These are phyloP conservation scores for Aspiorhynchus laticeps DNA, from an alignment of 2,113 vertebrate genomes.

Conservation along the genomic window DNA sequence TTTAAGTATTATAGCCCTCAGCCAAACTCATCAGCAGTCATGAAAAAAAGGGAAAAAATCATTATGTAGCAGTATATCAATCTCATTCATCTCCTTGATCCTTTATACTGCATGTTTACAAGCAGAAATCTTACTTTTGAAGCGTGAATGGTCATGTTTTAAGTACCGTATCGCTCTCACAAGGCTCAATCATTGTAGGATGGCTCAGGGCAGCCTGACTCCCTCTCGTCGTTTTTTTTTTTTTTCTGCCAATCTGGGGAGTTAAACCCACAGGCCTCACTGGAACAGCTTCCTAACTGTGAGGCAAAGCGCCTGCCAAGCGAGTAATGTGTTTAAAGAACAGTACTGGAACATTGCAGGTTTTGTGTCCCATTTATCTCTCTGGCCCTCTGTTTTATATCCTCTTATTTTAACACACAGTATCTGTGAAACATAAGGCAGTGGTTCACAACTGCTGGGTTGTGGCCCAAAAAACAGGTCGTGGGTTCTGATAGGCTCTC, in stretches of 20 bases:
- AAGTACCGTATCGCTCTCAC: not conserved
- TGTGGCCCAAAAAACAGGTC: not conserved
- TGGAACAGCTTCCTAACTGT: conserved; percentile 23
- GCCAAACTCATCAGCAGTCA: not conserved
- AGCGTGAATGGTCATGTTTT: conserved; percentile 2
- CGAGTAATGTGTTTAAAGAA: conserved; percentile 36
- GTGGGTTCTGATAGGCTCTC: not conserved
- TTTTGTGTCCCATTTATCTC: conserved; percentile 35
- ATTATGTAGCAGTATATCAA: not conserved
- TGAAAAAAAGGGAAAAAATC: not conserved
- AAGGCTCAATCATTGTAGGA: not conserved
- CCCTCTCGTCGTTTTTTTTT: not conserved
- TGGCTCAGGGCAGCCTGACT: not conserved
- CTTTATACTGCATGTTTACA: not conserved
- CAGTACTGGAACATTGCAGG: conserved; percentile 28
- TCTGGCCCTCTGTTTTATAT: conserved; percentile 24
- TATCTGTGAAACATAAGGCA: conserved; percentile 20
- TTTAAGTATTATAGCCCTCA: not conserved
- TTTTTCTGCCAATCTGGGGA: conserved; percentile 4
- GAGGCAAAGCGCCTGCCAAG: conserved; percentile 20
- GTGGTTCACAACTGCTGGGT: not conserved
- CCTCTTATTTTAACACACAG: conserved; percentile 22
- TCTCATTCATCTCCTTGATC: no score
- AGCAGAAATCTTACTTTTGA: not conserved
- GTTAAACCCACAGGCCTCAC: conserved; percentile 17